Conservation (phyloP, 2,113 vertebrate genomes). For the Salvelinus alpinus region DNA sequence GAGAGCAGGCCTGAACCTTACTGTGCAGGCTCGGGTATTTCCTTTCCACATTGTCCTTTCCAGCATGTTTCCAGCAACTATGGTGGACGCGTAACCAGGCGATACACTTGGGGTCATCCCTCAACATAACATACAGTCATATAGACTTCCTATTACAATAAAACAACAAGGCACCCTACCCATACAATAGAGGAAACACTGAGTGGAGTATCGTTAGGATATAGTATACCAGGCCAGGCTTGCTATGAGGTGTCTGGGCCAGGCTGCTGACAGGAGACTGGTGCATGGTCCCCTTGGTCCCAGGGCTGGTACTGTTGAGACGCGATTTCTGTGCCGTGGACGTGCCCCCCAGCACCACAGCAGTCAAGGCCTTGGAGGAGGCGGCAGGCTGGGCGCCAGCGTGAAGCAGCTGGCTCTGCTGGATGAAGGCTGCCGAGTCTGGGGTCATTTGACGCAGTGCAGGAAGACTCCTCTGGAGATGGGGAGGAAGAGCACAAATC, state of each 20-base stretch:
- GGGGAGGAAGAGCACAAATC: neutral
- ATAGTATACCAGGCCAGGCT: slow-evolving; percentile 78
- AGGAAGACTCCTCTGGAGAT: slow-evolving; percentile 88
- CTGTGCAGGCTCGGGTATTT: too few relatives aligned
- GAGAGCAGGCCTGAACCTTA: too few relatives aligned
- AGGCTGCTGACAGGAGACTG: slow-evolving; percentile 87
- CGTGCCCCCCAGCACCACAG: slow-evolving; percentile 80
- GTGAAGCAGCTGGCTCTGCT: slow-evolving; percentile 88
- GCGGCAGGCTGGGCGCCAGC: slow-evolving; percentile 70
- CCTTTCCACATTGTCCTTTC: too few relatives aligned
- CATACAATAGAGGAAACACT: too few relatives aligned
- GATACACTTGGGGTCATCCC: neutral
- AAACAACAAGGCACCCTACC: neutral
- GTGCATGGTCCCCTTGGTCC: slow-evolving; percentile 66
- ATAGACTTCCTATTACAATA: neutral
- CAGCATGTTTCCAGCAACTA: too few relatives aligned
- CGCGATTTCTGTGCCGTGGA: slow-evolving; percentile 75
- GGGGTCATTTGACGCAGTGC: slow-evolving; percentile 92
- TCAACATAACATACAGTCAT: neutral
- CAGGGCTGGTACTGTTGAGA: slow-evolving; percentile 72
- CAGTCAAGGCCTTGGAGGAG: slow-evolving; percentile 78
- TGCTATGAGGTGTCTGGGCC: slow-evolving; percentile 81
- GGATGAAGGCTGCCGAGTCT: slow-evolving; percentile 91
- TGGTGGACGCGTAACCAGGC: too few relatives aligned
- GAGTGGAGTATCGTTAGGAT: neutral